Conservation (phyloP, 2,113 vertebrate genomes). For the Corvus cornix region DNA sequence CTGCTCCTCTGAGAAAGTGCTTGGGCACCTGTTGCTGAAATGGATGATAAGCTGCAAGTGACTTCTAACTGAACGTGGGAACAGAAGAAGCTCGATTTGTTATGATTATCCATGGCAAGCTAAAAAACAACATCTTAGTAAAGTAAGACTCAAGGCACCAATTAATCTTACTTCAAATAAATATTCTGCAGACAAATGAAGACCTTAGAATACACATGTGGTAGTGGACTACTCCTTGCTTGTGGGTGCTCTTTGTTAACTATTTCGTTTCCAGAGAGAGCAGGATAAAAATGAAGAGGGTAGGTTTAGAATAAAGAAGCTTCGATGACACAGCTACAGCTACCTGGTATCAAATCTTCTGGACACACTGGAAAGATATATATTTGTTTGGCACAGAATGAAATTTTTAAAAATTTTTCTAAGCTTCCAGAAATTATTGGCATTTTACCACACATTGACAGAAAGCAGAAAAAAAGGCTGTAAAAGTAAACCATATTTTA, state of each 20-base stretch:
- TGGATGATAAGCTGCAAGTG: neutral
- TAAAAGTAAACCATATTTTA: neutral
- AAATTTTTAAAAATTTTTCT: neutral
- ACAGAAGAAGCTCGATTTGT: neutral
- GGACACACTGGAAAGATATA: neutral
- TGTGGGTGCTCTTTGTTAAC: neutral
- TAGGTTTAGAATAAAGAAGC: neutral
- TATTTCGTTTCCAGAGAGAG: neutral
- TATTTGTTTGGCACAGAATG: neutral
- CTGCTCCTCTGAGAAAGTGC: neutral
- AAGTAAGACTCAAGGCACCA: neutral
- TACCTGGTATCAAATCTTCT: neutral
- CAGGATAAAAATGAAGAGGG: fast-evolving
- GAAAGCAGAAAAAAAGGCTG: neutral
- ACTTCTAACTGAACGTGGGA: neutral
- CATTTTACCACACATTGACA: neutral
- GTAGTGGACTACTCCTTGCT: neutral
- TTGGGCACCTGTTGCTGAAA: neutral
- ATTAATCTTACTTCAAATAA: neutral
- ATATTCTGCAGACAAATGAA: neutral
- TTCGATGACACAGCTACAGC: neutral
- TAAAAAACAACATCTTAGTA: neutral
- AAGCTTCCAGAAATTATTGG: neutral
- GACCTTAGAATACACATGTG: neutral
- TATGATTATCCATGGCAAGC: neutral